Conservation (phyloP, 2,113 vertebrate genomes). For the Glaucomys volans region DNA sequence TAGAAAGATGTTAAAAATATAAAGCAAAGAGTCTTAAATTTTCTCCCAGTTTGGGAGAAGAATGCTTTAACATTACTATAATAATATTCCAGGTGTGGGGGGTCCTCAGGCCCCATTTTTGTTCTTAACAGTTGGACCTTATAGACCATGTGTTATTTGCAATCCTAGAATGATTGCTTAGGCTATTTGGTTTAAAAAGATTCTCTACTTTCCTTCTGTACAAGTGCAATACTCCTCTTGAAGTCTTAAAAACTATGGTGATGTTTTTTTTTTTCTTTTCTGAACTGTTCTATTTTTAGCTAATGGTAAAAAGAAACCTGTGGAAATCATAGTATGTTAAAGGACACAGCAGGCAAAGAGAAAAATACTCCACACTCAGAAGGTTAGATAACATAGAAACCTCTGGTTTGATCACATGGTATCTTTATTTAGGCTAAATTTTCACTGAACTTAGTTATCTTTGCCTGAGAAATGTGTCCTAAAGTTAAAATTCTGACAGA, state of each 20-base stretch:
- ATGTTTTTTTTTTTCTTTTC: slow-evolving; percentile 74
- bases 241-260: slow-evolving; percentile 85
- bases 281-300: slow-evolving; percentile 70
- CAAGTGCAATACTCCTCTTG: slow-evolving; percentile 92
- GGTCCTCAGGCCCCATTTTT: slow-evolving; percentile 74
- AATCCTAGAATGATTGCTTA: slow-evolving; percentile 73
- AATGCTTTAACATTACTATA: slow-evolving; percentile 87
- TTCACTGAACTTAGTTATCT: slow-evolving; percentile 26
- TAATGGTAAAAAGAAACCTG: slow-evolving; percentile 72
- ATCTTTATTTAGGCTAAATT: slow-evolving; percentile 63
- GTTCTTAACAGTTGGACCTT: slow-evolving; percentile 73
- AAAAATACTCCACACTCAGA: slow-evolving; percentile 51
- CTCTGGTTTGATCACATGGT: not conserved
- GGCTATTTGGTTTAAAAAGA: slow-evolving; percentile 74
- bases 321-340: slow-evolving; percentile 73
- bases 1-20: slow-evolving; percentile 85
- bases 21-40: slow-evolving; percentile 85
- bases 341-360: slow-evolving; percentile 41
- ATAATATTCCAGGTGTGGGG: slow-evolving; percentile 86
- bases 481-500: slow-evolving; percentile 76
- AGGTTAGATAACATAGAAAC: slow-evolving; percentile 28
- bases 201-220: slow-evolving; percentile 82
- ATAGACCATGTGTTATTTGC: slow-evolving; percentile 81
- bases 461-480: slow-evolving; percentile 61
- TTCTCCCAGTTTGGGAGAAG: slow-evolving; percentile 81